Percentiles rank a stretch among this genome's conserved stretches.
phyloP scores from a whole-genome alignment of 2,113 vertebrate species.

The Myanophis thanlyinensis region DNA sequence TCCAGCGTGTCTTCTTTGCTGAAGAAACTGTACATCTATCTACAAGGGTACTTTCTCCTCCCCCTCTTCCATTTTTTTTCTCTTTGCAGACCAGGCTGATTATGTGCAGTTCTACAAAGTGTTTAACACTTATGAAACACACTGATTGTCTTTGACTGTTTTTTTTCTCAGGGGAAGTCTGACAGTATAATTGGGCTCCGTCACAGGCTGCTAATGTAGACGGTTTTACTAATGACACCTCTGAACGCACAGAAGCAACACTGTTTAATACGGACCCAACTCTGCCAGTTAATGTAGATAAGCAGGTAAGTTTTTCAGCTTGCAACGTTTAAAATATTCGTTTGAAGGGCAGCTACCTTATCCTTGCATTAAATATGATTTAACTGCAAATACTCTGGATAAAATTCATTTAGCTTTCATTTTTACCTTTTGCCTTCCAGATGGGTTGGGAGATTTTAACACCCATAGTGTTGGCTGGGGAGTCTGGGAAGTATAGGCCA shows the following conservation, averaged over 20 bases:
- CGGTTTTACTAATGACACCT: neutral
- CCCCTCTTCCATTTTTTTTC: neutral
- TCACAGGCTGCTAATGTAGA: neutral
- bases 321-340: neutral
- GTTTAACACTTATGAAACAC: neutral
- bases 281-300: neutral
- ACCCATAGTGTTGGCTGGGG: neutral
- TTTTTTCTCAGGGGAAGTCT: neutral
- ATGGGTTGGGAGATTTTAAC: neutral
- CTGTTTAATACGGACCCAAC: neutral
- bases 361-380: neutral
- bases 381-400: neutral
- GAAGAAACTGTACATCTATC: neutral
- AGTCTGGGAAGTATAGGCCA: neutral
- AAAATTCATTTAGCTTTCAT: neutral
- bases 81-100: neutral
- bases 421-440: neutral
- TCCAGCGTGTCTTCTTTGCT: neutral
- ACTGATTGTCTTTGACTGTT: neutral
- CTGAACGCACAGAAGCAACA: neutral
- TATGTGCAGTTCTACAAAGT: neutral
- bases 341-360: neutral
- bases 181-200: neutral
- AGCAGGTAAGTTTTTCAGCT: neutral
- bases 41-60: neutral